Percentiles rank a stretch among this genome's conserved stretches.
Evolutionary conservation across 2,113 vertebrate species (phyloP).

Genomic region (Piprites chloris): DNA sequence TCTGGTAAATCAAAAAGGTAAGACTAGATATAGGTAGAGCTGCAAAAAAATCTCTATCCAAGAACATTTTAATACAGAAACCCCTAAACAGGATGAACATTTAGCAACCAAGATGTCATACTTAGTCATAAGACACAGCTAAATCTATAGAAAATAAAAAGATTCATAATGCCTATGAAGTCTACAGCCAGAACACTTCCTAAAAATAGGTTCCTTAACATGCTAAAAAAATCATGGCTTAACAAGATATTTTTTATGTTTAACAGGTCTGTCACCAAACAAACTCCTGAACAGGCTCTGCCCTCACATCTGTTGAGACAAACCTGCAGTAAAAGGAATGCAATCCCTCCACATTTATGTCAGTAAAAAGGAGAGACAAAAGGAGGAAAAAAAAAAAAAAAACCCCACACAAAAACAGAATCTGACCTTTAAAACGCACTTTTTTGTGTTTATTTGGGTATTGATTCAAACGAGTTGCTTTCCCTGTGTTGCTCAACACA

Average conservation of each 20-base stretch:
- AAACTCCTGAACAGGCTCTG: not conserved
- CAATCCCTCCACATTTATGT: not conserved
- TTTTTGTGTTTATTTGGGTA: not conserved
- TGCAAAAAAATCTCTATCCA: not conserved
- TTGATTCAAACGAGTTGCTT: not conserved
- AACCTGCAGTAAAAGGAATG: not conserved
- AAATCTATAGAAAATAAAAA: constrained; percentile 14
- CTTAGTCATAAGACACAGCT: constrained; percentile 9
- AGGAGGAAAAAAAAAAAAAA: too few relatives aligned
- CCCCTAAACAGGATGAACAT: not conserved
- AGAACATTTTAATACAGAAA: not conserved
- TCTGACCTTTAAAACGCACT: not conserved
- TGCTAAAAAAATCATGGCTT: constrained; percentile 5
- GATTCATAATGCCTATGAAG: not conserved
- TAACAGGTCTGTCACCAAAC: constrained; percentile 1
- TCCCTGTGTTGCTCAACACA: not conserved
- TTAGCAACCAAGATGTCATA: not conserved
- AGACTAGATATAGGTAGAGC: not conserved
- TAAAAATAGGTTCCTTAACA: constrained; percentile 12
- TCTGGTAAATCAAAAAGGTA: not conserved
- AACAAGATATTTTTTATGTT: not conserved
- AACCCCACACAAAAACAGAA: not conserved
- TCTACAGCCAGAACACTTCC: not conserved
- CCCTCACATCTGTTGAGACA: not conserved
- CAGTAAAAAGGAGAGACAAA: not conserved